Conservation (phyloP, 2,113 vertebrate species). For the Parotia lawesii region DNA sequence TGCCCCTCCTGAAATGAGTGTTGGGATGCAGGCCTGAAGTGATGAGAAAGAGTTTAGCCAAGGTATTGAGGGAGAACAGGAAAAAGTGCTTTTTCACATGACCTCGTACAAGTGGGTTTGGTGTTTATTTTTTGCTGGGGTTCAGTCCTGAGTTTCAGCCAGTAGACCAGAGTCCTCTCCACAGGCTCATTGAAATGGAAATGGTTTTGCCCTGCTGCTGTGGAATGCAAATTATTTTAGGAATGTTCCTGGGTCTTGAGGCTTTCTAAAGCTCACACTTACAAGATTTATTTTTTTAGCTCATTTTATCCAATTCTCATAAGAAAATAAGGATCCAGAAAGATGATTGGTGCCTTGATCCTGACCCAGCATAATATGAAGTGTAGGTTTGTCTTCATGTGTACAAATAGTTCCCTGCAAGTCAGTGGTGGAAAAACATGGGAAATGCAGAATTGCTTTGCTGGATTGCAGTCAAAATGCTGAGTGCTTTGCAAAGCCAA, state of each 20-base stretch:
- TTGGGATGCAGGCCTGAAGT: background rate
- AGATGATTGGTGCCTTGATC: background rate
- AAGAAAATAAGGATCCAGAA: background rate
- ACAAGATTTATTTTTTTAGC: background rate
- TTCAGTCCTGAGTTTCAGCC: background rate
- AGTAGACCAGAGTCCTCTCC: conserved; percentile 16
- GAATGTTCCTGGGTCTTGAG: conserved; percentile 53
- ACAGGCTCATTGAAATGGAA: conserved; percentile 66
- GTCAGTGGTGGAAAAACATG: background rate
- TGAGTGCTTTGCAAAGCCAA: conserved; percentile 26
- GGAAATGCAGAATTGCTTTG: conserved; percentile 13
- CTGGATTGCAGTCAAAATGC: background rate
- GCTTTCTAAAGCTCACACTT: conserved; percentile 43
- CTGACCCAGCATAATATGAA: conserved; percentile 9
- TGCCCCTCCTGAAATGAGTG: background rate
- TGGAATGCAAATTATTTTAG: conserved; percentile 68
- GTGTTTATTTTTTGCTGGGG: conserved; percentile 13
- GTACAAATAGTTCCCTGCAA: background rate
- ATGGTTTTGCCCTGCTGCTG: conserved; percentile 42
- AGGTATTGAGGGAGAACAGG: background rate
- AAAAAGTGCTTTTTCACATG: conserved; percentile 7
- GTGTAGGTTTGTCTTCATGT: background rate
- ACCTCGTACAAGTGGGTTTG: background rate
- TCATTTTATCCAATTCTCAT: conserved; percentile 3
- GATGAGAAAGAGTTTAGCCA: background rate